Evolutionary conservation across 2,888 invertebrate species (phyloP).

Genomic region (Empis livida): DNA sequence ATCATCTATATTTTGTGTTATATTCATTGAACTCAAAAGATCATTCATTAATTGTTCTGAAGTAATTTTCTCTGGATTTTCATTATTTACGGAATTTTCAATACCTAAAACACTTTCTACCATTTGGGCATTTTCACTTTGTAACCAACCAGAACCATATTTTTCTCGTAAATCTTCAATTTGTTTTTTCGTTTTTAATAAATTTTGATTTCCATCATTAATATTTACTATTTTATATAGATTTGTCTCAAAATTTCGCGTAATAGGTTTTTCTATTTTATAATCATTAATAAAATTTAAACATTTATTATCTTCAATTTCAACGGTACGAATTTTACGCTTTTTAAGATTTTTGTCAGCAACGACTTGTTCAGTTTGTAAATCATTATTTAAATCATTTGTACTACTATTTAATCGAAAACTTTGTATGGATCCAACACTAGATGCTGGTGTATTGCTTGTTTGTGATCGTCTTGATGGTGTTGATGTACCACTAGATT

Average conservation of each 20-base stretch:
- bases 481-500: constrained; percentile 15
- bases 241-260: not conserved
- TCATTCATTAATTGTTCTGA: constrained; percentile 25
- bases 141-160: constrained; percentile 49
- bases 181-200: constrained; percentile 45
- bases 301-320: constrained; percentile 22
- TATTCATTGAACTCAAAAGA: constrained; percentile 20
- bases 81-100: not conserved
- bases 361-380: constrained; percentile 8
- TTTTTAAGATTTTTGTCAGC: constrained; percentile 2
- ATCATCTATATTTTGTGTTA: not conserved
- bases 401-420: constrained; percentile 10
- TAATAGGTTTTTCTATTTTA: constrained; percentile 2
- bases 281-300: not conserved
- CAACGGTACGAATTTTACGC: constrained; percentile 36
- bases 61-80: constrained; percentile 8
- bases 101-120: constrained; percentile 43
- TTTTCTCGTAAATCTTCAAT: constrained; percentile 43
- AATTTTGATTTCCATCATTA: constrained; percentile 32
- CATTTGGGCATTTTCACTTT: constrained; percentile 38
- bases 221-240: constrained; percentile 5
- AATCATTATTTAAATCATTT: constrained; percentile 6
- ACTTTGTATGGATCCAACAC: constrained; percentile 25
- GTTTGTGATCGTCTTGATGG: constrained; percentile 8
- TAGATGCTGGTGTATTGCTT: constrained; percentile 25